Evolutionary conservation across 2,113 vertebrate species (phyloP), one percentile per base, ranked within the genome.

Genomic region (Elaphurus davidianus): DNA sequence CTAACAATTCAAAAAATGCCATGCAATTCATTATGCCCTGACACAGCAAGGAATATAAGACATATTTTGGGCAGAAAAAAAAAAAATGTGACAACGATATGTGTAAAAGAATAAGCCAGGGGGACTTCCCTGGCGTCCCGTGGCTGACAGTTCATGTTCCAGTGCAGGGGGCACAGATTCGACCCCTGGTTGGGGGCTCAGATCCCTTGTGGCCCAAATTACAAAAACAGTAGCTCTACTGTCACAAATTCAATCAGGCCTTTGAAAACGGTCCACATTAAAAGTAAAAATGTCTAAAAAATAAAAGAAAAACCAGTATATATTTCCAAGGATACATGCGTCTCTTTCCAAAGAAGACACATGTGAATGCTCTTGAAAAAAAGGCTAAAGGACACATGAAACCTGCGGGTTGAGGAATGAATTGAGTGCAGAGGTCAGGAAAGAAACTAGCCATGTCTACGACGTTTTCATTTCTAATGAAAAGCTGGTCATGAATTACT

Each of bases 401-500:
- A 71, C 45, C 9, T 8, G 4, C 3, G 0, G 33, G 14, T 6
- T 27, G 36, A 89, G 19, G 23, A 33, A 30, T 33, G 52, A 50
- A 59, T 5, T 30, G 45, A 89, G 5, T 36, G 21, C 82, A 50
- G 27, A 21, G 62, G 43, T 87, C 25, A 40, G 55, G 55, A 64
- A 28, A n/a, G 27, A 50, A 55, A 2, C 19, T 12, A 19, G 11
- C 28, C 7, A 0, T 59, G 8, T 33, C 54, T 57, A 28, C 43
- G 36, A 21, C 9, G 11, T 47, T 86, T 95, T 62, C n/a, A 57
- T 81, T 28, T 92, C 79, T 94, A 93, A 91, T 14, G 54, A 87
- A 93, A 94, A n/a, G 5, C 40, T 52, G 36, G 43, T 71, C 81
- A 47, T 74, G 59, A 89, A 89, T 96, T 87, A 86, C 82, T 92